These are phyloP conservation scores for Ostrea denselamellosa DNA, from an alignment of 1,140 invertebrate genomes.

Conservation along the genomic window DNA sequence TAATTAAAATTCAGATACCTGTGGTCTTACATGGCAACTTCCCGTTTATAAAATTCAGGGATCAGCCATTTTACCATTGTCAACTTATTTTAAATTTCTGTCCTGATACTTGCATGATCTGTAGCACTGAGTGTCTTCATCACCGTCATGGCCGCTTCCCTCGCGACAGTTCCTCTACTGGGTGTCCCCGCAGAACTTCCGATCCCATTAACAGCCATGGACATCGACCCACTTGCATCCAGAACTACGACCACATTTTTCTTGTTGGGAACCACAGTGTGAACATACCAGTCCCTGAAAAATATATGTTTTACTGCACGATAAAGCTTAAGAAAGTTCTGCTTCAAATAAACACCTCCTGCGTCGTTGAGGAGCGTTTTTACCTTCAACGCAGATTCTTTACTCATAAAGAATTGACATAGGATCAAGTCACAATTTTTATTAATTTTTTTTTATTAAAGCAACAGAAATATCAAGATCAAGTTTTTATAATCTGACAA, in stretches of 20 bases:
- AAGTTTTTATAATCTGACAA: too few relatives aligned
- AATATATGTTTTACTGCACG: background rate
- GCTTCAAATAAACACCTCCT: background rate
- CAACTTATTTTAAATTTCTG: too few relatives aligned
- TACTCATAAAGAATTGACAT: too few relatives aligned
- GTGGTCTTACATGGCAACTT: too few relatives aligned
- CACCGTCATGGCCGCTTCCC: constrained; percentile 51
- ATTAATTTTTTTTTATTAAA: too few relatives aligned
- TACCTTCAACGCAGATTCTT: background rate
- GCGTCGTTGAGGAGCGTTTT: background rate
- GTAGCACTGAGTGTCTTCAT: constrained; percentile 50
- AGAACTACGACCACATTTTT: constrained; percentile 56
- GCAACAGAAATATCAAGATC: too few relatives aligned
- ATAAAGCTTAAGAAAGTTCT: background rate
- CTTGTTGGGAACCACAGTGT: constrained; percentile 51
- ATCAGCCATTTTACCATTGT: too few relatives aligned
- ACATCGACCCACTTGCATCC: constrained; percentile 57
- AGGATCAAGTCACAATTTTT: too few relatives aligned
- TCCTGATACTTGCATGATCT: constrained; percentile 47
- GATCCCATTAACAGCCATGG: constrained; percentile 38
- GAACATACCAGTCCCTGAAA: constrained; percentile 55
- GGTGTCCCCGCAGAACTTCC: constrained; percentile 33
- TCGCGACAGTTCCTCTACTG: constrained; percentile 41
- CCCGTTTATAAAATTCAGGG: too few relatives aligned
- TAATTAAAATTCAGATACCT: too few relatives aligned